Conservation (phyloP, 1,140 invertebrate genomes). For the Mamestra configurata region DNA sequence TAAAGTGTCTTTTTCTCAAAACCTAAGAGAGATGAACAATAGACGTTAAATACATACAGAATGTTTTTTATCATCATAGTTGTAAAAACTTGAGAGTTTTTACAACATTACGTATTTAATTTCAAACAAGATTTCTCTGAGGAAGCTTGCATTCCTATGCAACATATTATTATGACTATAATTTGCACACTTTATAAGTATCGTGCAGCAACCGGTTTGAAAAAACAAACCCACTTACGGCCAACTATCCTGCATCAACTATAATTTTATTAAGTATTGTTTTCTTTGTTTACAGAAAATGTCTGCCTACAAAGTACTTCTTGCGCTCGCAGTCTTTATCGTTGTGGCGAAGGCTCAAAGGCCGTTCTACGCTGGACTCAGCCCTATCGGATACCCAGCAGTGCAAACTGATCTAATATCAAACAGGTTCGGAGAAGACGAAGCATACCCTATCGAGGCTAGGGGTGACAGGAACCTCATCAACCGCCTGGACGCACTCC, state of each 20-base stretch:
- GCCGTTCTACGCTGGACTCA: conserved; percentile 76
- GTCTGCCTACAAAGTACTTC: conserved; percentile 67
- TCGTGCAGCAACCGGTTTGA: neutral
- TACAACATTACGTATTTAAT: too few relatives aligned
- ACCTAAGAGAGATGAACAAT: too few relatives aligned
- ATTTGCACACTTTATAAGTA: neutral
- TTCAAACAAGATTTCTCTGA: too few relatives aligned
- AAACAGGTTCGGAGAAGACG: conserved; percentile 76
- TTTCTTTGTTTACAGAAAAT: conserved; percentile 68
- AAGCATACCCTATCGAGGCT: conserved; percentile 80
- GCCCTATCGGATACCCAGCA: conserved; percentile 74
- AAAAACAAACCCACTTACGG: neutral
- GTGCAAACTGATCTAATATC: conserved; percentile 57
- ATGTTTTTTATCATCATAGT: too few relatives aligned
- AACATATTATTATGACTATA: neutral
- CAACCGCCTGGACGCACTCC: conserved; percentile 86
- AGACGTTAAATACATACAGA: too few relatives aligned
- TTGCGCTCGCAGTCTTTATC: conserved; percentile 59
- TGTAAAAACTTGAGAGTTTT: too few relatives aligned
- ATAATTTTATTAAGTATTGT: conserved; percentile 40
- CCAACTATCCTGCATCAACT: neutral
- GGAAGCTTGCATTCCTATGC: neutral
- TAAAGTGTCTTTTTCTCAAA: too few relatives aligned
- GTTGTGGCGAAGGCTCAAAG: conserved; percentile 69
- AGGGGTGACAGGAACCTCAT: conserved; percentile 84